Percentiles rank a stretch among this genome's conserved stretches.
Conservation (phyloP, 64 coral and sea anemone species). For the Dendrophyllia cribrosa region DNA sequence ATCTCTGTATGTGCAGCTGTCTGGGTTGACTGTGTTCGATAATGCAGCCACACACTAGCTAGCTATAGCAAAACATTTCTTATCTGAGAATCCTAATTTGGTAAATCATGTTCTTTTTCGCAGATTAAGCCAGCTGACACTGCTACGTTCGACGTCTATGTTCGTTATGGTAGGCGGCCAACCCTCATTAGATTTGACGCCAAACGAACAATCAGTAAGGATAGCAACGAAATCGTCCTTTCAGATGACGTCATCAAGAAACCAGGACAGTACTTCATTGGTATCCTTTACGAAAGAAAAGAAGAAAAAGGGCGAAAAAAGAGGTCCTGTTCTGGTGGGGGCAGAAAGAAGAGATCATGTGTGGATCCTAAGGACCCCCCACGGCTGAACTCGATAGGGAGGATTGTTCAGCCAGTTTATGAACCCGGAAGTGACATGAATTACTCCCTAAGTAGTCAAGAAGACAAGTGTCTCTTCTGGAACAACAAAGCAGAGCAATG, state of each 20-base stretch:
- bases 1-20: too few species aligned
- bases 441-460: slow-evolving; percentile 7
- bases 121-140: slow-evolving; percentile 6
- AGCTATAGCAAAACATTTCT: not conserved
- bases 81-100: too few species aligned
- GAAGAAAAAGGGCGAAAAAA: not conserved
- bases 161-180: slow-evolving; percentile 7
- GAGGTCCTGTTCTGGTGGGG: slow-evolving; percentile 16
- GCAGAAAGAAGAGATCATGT: slow-evolving; percentile 48
- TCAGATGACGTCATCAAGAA: not conserved
- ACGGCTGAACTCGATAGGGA: not conserved
- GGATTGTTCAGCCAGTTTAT: slow-evolving; percentile 10
- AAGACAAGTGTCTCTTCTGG: slow-evolving; percentile 33
- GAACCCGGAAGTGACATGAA: slow-evolving; percentile 38
- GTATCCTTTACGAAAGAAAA: not conserved
- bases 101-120: not conserved
- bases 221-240: not conserved
- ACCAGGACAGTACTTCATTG: slow-evolving; percentile 25
- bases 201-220: not conserved
- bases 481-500: not conserved
- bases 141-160: slow-evolving; percentile 2
- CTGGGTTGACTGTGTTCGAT: not conserved
- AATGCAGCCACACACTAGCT: not conserved
- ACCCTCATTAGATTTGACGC: not conserved
- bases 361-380: slow-evolving; percentile 30